Evolutionary conservation across 2,113 vertebrate species (phyloP).

Genomic region (Podarcis muralis): DNA sequence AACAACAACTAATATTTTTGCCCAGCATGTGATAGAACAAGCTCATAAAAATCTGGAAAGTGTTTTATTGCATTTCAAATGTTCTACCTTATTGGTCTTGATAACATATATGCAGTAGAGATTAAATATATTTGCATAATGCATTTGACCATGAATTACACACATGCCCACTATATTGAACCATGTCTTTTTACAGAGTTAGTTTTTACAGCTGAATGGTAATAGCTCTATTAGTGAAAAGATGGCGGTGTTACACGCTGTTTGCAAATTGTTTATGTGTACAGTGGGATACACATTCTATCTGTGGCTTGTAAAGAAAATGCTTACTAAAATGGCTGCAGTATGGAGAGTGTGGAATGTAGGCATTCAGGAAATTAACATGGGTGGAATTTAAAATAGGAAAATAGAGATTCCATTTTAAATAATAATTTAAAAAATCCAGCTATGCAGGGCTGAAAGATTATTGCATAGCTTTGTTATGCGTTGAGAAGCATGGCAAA

Average conservation of each 20-base stretch:
- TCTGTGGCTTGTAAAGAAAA: slow-evolving; percentile 28
- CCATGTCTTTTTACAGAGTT: neutral
- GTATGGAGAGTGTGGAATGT: neutral
- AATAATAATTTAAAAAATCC: neutral
- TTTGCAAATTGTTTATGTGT: neutral
- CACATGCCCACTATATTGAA: neutral
- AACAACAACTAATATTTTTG: neutral
- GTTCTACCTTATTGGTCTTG: neutral
- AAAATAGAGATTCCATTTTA: slow-evolving; percentile 13
- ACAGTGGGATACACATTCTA: neutral
- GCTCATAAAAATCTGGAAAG: neutral
- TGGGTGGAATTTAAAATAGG: neutral
- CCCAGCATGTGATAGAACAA: neutral
- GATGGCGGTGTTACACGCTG: neutral
- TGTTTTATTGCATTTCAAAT: neutral
- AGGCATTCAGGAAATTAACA: slow-evolving; percentile 6
- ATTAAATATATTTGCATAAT: neutral
- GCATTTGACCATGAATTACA: neutral
- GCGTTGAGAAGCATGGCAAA: neutral
- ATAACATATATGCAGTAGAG: neutral
- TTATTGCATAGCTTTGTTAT: slow-evolving; percentile 5
- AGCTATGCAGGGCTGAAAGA: neutral
- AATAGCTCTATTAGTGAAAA: slow-evolving; percentile 1
- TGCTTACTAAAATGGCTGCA: neutral
- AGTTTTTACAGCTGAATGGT: neutral